A percentile compares a stretch with the other conserved stretches of the same genome.
phyloP scores from a whole-genome alignment of 2,113 vertebrate species.

The Fulica atra region DNA sequence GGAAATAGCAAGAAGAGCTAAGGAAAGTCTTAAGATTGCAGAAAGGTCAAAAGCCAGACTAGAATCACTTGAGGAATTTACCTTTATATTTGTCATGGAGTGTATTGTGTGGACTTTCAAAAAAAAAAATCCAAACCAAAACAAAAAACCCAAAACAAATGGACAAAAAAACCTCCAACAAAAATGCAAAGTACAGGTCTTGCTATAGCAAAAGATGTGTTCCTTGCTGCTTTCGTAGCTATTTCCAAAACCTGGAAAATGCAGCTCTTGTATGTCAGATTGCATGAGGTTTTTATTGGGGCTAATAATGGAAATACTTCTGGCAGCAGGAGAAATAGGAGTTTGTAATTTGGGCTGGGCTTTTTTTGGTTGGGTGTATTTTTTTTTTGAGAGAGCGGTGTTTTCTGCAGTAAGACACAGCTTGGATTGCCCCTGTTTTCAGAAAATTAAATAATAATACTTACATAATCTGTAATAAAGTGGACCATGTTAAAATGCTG shows the following conservation, averaged over 20 bases:
- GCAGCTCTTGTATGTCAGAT: neutral
- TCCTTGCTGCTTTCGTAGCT: neutral
- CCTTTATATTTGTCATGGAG: neutral
- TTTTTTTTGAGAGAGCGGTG: neutral
- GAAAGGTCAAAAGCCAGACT: constrained; percentile 58
- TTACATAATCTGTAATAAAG: neutral
- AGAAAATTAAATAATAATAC: neutral
- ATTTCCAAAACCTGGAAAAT: neutral
- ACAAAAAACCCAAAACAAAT: neutral
- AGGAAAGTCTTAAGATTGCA: neutral
- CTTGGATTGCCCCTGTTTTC: neutral
- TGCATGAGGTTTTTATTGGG: neutral
- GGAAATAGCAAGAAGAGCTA: neutral
- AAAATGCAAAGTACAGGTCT: neutral
- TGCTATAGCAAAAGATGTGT: neutral
- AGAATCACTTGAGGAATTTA: neutral
- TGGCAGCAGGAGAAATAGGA: neutral
- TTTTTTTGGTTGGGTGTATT: neutral
- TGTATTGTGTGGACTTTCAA: neutral
- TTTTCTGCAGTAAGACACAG: neutral
- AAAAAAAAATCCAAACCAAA: neutral
- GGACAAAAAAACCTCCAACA: too few species aligned
- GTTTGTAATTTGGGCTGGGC: neutral
- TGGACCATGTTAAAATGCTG: neutral
- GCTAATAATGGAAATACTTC: neutral